Conservation (phyloP, 2,888 invertebrate species). For the Dolomedes plantarius region DNA sequence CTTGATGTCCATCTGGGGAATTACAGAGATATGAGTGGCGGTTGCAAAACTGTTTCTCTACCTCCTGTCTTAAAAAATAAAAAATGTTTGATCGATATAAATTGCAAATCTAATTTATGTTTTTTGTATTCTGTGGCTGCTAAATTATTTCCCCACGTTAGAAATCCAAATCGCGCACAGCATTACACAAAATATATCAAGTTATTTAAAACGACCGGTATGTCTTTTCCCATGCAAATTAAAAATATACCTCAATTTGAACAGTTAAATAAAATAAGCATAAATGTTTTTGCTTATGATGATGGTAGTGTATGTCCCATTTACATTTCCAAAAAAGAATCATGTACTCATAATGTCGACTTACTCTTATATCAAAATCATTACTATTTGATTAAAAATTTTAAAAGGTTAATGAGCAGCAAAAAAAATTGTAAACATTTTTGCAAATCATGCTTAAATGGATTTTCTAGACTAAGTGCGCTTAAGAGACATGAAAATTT, state of each 20-base stretch:
- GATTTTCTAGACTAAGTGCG: not conserved
- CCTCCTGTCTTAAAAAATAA: not conserved
- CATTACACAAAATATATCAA: constrained; percentile 19
- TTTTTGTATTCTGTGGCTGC: no score
- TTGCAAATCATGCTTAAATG: constrained; percentile 8
- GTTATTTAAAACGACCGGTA: not conserved
- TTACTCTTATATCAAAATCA: not conserved
- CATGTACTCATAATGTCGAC: not conserved
- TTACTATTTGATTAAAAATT: no score
- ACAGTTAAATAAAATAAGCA: constrained; percentile 5
- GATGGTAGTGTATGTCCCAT: not conserved
- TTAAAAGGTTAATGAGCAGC: no score
- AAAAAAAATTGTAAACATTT: not conserved
- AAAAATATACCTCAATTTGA: not conserved
- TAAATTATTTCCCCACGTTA: not conserved
- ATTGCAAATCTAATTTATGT: no score
- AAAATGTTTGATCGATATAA: not conserved
- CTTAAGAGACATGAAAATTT: not conserved
- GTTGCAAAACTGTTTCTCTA: not conserved
- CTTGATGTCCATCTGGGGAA: not conserved
- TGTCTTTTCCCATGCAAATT: constrained; percentile 4
- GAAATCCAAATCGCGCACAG: not conserved
- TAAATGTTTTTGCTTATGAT: constrained; percentile 19
- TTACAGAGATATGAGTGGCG: not conserved
- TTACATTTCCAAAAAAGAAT: constrained; percentile 2